Evolutionary conservation across 1,140 invertebrate species (phyloP).

Genomic region (Drosophila subpulchrella): DNA sequence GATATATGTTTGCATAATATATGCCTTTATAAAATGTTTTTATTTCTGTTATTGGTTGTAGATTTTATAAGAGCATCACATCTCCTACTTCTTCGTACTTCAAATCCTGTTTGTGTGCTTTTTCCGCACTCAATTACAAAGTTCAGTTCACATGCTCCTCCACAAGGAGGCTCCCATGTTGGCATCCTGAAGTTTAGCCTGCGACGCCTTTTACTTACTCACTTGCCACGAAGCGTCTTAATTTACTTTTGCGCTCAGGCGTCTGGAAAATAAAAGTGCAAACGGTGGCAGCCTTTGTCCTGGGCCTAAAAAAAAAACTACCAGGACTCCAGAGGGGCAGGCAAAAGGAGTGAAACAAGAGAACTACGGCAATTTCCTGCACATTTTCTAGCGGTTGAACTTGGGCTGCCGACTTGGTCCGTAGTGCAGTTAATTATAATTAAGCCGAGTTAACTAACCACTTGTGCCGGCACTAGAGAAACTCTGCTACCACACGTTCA

Average conservation of each 20-base stretch:
- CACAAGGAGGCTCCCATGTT: constrained; percentile 18
- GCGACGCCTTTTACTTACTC: constrained; percentile 69
- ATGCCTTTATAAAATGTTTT: too few relatives aligned
- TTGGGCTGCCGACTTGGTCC: constrained; percentile 28
- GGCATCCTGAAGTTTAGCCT: constrained; percentile 54
- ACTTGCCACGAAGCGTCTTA: constrained; percentile 60
- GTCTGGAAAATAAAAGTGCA: constrained; percentile 72
- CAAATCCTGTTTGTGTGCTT: constrained; percentile 9
- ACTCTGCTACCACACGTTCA: not conserved
- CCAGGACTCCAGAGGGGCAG: not conserved
- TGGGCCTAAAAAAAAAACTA: constrained; percentile 52
- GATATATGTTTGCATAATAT: too few relatives aligned
- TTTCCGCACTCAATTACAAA: constrained; percentile 63
- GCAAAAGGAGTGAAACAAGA: not conserved
- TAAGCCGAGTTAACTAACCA: constrained; percentile 83
- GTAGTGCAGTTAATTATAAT: constrained; percentile 84
- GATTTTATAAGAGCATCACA: constrained; percentile 7
- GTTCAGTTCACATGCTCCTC: constrained; percentile 45
- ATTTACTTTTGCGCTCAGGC: constrained; percentile 78
- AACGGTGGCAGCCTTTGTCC: constrained; percentile 37
- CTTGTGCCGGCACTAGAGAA: constrained; percentile 65
- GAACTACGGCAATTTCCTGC: constrained; percentile 68
- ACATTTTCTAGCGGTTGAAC: constrained; percentile 75
- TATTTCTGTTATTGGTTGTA: too few relatives aligned
- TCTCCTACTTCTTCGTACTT: not conserved